These are phyloP conservation scores for Lepus timidus DNA, from an alignment of 2,113 vertebrate species.

Conservation along the genomic window DNA sequence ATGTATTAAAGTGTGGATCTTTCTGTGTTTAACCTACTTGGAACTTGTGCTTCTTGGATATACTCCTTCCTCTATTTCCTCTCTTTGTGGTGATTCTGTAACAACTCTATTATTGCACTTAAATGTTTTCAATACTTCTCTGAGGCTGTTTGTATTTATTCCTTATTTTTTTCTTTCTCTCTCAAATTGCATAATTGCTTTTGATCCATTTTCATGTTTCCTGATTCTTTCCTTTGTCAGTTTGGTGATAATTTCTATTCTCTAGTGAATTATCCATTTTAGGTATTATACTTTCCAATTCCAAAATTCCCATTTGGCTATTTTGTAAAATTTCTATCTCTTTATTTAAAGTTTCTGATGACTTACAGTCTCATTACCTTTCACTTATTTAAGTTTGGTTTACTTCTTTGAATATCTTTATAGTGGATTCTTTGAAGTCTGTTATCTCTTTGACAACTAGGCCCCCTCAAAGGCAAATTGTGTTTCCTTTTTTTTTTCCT, in stretches of 20 bases:
- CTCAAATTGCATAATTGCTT: too few relatives aligned
- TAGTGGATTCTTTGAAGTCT: not conserved
- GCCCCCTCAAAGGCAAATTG: not conserved
- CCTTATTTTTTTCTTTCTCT: not conserved
- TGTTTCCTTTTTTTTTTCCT: not conserved
- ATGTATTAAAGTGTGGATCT: not conserved
- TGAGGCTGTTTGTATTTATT: not conserved
- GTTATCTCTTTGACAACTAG: not conserved
- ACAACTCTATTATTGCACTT: too few relatives aligned
- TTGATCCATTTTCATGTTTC: not conserved
- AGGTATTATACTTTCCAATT: too few relatives aligned
- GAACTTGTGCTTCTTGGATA: not conserved
- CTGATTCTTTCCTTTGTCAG: not conserved
- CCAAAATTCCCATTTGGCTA: too few relatives aligned
- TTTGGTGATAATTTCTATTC: not conserved
- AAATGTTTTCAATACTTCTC: not conserved
- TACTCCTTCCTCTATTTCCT: not conserved
- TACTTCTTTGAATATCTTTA: not conserved
- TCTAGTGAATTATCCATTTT: too few relatives aligned
- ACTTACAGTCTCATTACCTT: not conserved
- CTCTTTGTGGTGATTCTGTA: too few relatives aligned
- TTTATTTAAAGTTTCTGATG: not conserved
- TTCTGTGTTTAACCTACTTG: not conserved
- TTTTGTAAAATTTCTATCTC: not conserved
- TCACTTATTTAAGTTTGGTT: not conserved